phyloP scores from a whole-genome alignment of 2,797 vertebrate genomes.

The Hemibagrus guttatus region DNA sequence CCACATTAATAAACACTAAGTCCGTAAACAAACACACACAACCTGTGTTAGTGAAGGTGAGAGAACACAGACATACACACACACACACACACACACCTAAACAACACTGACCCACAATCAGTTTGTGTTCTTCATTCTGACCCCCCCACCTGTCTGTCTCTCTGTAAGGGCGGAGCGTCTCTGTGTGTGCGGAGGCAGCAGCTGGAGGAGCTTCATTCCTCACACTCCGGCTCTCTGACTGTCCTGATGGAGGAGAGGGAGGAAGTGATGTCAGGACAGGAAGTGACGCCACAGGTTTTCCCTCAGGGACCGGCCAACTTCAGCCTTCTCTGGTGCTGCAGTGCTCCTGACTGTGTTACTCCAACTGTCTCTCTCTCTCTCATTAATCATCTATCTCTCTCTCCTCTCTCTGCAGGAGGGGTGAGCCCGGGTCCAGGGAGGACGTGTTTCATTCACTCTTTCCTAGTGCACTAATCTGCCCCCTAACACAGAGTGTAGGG shows the following conservation, averaged over 20 bases:
- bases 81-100: not conserved
- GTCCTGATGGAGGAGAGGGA: slow-evolving; percentile 69
- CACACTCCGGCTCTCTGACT: slow-evolving; percentile 71
- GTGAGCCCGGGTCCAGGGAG: slow-evolving; percentile 69
- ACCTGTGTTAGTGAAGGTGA: slow-evolving; percentile 87
- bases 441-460: slow-evolving; percentile 77
- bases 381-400: not conserved
- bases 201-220: slow-evolving; percentile 74
- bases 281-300: slow-evolving; percentile 47
- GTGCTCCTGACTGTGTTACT: not conserved
- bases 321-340: slow-evolving; percentile 74
- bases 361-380: not conserved
- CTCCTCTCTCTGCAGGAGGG: slow-evolving; percentile 66
- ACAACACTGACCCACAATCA: not conserved
- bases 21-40: slow-evolving; percentile 76
- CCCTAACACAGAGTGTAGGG: slow-evolving; percentile 74
- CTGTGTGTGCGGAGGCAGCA: slow-evolving; percentile 72
- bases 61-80: not conserved
- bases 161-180: slow-evolving; percentile 69
- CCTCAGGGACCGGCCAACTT: slow-evolving; percentile 76
- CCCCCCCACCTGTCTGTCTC: not conserved
- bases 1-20: slow-evolving; percentile 62
- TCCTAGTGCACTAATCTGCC: slow-evolving; percentile 72
- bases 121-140: not conserved
- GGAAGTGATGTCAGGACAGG: slow-evolving; percentile 25